These are phyloP conservation scores for Drosophila sp. DNA, from an alignment of 1,140 invertebrate species.

Conservation along the genomic window DNA sequence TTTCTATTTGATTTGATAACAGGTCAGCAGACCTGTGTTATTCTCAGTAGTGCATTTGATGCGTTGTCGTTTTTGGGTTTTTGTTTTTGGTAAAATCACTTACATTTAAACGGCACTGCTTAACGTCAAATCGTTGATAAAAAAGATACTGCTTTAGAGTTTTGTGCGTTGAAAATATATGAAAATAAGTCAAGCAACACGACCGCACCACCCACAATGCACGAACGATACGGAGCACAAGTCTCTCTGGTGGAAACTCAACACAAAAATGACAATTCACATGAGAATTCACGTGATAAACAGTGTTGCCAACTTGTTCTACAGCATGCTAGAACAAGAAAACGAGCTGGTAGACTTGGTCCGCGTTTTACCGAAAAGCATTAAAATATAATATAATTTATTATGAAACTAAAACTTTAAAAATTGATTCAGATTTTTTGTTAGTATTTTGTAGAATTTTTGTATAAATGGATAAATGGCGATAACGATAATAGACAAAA, in stretches of 20 bases:
- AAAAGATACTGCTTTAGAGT: constrained; percentile 44
- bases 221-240: constrained; percentile 53
- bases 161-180: constrained; percentile 59
- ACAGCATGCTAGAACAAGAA: no score
- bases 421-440: no score
- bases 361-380: no score
- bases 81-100: constrained; percentile 42
- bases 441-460: no score
- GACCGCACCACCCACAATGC: constrained; percentile 76
- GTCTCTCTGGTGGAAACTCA: constrained; percentile 63
- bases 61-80: constrained; percentile 41
- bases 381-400: no score
- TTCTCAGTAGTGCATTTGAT: constrained; percentile 25
- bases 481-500: constrained; percentile 47
- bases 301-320: no score
- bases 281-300: constrained; percentile 72
- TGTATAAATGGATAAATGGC: no score
- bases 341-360: no score
- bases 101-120: constrained; percentile 58
- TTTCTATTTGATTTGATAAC: constrained; percentile 36
- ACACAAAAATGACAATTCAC: constrained; percentile 68
- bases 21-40: constrained; percentile 60
- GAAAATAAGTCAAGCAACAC: constrained; percentile 65
- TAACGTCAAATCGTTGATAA: constrained; percentile 45
- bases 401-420: no score